Evolutionary conservation across 2,888 invertebrate genomes (phyloP).

Genomic region (Eumacrocentrus americanus): DNA sequence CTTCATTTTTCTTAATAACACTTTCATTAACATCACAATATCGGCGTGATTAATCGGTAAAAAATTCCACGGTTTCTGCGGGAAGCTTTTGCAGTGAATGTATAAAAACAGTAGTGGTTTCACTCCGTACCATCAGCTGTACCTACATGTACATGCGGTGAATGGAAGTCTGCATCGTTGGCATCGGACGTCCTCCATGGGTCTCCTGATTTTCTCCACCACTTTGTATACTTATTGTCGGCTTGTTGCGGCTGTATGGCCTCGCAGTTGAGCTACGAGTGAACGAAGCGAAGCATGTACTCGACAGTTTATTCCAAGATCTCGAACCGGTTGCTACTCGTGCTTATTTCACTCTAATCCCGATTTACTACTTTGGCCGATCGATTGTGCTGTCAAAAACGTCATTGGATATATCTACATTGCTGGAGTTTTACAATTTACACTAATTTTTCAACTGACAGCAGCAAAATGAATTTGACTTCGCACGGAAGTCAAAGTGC

Average conservation of each 20-base stretch:
- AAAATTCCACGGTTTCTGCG: background rate
- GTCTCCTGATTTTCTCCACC: conserved; percentile 1
- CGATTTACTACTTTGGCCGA: no score
- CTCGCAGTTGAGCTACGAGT: background rate
- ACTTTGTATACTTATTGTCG: background rate
- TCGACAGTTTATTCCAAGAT: conserved; percentile 47
- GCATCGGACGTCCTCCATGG: no score
- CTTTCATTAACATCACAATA: background rate
- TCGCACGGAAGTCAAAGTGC: no score
- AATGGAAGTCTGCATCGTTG: background rate
- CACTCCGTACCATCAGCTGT: background rate
- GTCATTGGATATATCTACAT: no score
- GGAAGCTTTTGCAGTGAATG: background rate
- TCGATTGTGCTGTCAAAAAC: background rate
- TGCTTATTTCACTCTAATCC: background rate
- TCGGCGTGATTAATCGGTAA: background rate
- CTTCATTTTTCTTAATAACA: no score
- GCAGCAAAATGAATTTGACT: no score
- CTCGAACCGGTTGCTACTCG: conserved; percentile 39
- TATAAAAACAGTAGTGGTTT: background rate
- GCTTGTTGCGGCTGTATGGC: background rate
- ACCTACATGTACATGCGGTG: background rate
- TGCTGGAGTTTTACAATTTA: no score
- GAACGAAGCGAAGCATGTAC: conserved; percentile 35
- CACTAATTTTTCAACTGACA: no score